A percentile compares a stretch with the other conserved stretches of the same genome.
Evolutionary conservation across 1,140 invertebrate species (phyloP).

Genomic region (Polypedilum vanderplanki): DNA sequence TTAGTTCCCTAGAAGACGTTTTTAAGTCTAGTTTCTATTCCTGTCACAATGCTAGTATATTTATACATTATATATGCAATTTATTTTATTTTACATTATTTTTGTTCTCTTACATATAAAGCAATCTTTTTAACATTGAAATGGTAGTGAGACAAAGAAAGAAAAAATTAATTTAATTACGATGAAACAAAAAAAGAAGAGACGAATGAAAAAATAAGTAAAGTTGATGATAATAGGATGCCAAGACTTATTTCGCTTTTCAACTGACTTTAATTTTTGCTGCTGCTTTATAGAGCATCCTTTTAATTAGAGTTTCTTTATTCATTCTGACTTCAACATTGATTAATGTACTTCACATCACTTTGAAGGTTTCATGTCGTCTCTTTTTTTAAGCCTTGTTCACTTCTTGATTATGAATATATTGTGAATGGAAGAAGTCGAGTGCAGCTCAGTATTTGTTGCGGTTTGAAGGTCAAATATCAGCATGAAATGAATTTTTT

Average conservation of each 20-base stretch:
- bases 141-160: not conserved
- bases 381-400: not conserved
- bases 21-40: too few relatives aligned
- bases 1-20: too few relatives aligned
- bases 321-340: not conserved
- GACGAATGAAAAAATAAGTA: not conserved
- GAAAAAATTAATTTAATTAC: slow-evolving; percentile 23
- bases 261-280: not conserved
- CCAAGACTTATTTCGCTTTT: slow-evolving; percentile 1
- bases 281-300: not conserved
- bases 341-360: slow-evolving; percentile 3
- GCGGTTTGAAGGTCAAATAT: not conserved
- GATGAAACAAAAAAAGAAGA: not conserved
- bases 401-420: not conserved
- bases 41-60: too few relatives aligned
- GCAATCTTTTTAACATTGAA: slow-evolving; percentile 13
- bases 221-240: slow-evolving; percentile 25
- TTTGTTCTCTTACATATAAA: not conserved
- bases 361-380: not conserved
- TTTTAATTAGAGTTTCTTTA: slow-evolving; percentile 25
- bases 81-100: not conserved
- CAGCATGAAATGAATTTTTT: too few relatives aligned
- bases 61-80: not conserved
- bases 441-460: not conserved
- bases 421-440: not conserved